Conservation (phyloP, 2,797 vertebrate species). For the Syngnathus acus region DNA sequence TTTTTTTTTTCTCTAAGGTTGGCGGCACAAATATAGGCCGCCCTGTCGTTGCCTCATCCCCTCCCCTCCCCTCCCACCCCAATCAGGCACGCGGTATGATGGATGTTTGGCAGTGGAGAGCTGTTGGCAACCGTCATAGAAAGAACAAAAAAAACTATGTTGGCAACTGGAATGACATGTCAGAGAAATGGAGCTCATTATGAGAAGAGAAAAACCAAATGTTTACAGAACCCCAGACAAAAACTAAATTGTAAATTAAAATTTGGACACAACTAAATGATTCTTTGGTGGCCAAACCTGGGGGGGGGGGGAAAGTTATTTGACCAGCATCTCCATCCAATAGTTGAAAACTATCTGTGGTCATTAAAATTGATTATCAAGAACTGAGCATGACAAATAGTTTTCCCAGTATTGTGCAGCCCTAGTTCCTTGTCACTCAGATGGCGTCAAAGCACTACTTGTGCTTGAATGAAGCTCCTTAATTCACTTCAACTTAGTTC, state of each 20-base stretch:
- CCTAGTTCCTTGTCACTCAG: background rate
- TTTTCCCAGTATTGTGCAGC: too few relatives aligned
- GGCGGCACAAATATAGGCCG: background rate
- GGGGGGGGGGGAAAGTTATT: too few relatives aligned
- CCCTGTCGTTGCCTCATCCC: background rate
- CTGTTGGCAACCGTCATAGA: conserved; percentile 65
- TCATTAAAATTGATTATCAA: background rate
- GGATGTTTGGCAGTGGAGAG: conserved; percentile 71
- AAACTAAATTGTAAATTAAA: too few relatives aligned
- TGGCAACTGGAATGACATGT: conserved; percentile 4
- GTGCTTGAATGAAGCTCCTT: background rate
- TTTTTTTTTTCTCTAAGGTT: background rate
- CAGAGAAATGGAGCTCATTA: background rate
- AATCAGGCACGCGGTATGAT: conserved; percentile 68
- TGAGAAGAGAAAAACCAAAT: background rate
- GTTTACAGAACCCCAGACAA: background rate
- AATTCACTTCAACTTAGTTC: background rate
- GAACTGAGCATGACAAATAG: background rate
- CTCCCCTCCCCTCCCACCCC: background rate
- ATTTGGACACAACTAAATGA: too few relatives aligned
- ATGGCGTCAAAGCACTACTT: background rate
- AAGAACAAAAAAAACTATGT: conserved; percentile 46
- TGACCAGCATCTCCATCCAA: too few relatives aligned
- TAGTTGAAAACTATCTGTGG: background rate
- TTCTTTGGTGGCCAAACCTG: too few relatives aligned